Conservation (phyloP, 1,140 invertebrate genomes). For the Trichogramma pretiosum region DNA sequence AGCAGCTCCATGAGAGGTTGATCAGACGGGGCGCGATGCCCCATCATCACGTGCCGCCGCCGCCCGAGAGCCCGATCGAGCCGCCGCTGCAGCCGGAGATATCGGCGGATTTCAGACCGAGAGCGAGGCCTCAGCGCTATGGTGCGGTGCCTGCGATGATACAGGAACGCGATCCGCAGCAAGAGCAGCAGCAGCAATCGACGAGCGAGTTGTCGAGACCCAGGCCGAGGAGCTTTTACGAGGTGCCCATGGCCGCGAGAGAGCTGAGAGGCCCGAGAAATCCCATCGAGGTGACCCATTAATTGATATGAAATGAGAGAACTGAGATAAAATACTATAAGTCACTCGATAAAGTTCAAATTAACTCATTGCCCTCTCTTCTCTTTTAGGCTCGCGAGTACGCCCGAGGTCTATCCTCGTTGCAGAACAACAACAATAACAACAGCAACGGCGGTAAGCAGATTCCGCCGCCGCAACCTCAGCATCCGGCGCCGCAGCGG, state of each 20-base stretch:
- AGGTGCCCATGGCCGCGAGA: constrained; percentile 33
- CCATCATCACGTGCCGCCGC: constrained; percentile 1
- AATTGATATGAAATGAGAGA: too few relatives aligned
- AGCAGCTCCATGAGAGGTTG: constrained; percentile 13
- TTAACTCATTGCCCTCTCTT: too few relatives aligned
- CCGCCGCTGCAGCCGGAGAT: constrained; percentile 30
- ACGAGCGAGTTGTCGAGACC: constrained; percentile 34
- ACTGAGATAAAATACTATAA: neutral
- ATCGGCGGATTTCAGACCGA: constrained; percentile 28
- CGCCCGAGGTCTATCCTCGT: constrained; percentile 2
- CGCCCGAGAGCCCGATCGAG: neutral
- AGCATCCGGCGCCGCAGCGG: constrained; percentile 23
- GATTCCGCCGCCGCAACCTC: constrained; percentile 29
- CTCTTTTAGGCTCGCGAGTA: constrained; percentile 21
- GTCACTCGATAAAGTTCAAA: neutral
- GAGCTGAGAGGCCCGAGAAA: constrained; percentile 35
- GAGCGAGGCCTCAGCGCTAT: constrained; percentile 27
- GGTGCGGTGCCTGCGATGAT: too few relatives aligned
- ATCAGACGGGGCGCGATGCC: constrained; percentile 13
- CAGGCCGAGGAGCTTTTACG: constrained; percentile 41
- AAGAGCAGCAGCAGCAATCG: neutral
- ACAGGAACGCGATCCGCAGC: neutral
- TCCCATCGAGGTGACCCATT: constrained; percentile 27
- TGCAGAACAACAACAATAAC: too few relatives aligned
- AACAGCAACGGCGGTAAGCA: too few relatives aligned